Evolutionary conservation across 2,113 vertebrate genomes (phyloP).

Genomic region (Hoplias malabaricus): DNA sequence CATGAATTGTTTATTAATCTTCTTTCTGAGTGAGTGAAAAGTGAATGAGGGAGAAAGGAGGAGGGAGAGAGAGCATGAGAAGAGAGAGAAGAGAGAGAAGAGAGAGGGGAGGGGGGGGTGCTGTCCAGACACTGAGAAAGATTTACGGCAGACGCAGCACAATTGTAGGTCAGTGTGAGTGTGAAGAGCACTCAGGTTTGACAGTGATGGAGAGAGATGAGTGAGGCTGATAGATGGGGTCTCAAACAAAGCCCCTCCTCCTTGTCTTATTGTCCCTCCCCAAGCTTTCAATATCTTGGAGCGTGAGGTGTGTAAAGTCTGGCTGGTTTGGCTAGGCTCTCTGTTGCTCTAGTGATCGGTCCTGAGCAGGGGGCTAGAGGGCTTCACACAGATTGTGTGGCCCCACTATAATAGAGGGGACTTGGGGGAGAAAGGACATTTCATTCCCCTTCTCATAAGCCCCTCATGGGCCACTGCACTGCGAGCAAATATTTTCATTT

Average conservation of each 20-base stretch:
- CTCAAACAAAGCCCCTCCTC: not conserved
- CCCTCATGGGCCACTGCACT: slow-evolving; percentile 51
- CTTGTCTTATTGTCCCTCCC: not conserved
- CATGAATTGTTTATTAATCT: no score
- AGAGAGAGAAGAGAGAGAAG: not conserved
- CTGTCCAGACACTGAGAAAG: slow-evolving; percentile 3
- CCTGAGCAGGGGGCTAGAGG: not conserved
- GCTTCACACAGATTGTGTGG: slow-evolving; percentile 10
- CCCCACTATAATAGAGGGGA: slow-evolving; percentile 6
- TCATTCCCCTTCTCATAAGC: slow-evolving; percentile 26
- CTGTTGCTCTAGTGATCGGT: not conserved
- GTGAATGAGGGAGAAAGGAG: not conserved
- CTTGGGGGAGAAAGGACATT: slow-evolving; percentile 18
- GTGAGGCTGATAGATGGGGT: slow-evolving; percentile 14
- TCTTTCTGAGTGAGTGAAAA: not conserved
- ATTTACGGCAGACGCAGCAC: slow-evolving; percentile 30
- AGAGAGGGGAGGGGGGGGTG: not conserved
- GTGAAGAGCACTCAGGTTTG: slow-evolving; percentile 22
- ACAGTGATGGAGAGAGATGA: slow-evolving; percentile 34
- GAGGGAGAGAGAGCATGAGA: not conserved
- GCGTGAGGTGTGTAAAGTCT: slow-evolving; percentile 23
- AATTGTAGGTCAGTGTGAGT: slow-evolving; percentile 11
- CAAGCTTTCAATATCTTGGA: slow-evolving; percentile 18
- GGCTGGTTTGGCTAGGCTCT: slow-evolving; percentile 5
- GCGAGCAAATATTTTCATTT: slow-evolving; percentile 62